Base-by-base conservation (phyloP, 2,888 invertebrate genomes). In the Stratiomys singularior region DNA sequence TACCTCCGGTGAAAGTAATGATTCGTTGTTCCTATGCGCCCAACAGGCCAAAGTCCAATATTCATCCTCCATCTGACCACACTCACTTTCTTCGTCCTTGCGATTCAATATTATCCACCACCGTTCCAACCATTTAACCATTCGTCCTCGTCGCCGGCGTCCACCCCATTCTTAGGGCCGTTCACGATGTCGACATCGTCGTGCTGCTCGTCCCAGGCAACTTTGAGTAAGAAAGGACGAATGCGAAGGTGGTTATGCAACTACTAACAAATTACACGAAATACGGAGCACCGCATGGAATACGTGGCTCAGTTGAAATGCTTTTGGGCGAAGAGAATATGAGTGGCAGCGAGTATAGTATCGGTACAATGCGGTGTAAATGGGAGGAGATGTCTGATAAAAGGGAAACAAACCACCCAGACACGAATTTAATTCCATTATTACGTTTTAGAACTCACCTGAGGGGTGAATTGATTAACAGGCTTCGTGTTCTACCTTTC, bases 391-490 rank as follows among this genome's bases (percentile, higher is more conserved):
- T 23, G 69, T 69, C 21, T 46, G 25, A 69, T 47, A 69, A 69
- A 46, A 74, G 74, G 74, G 60, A 74, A 74, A 74, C 58, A 58
- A 72, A 76, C 77, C 76, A 79, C 77, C 80, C 81, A 82, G 81
- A 82, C 81, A 82, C 81, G 81, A 82, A 82, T 82, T 82, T 82
- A 82, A 82, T 82, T 82, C 81, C 81, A 82, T 82, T 82, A 82
- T 82, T 82, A 82, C 81, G 81, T 82, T 82, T 82, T 81, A 81
- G 81, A 81, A 81, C 81, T 81, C 82, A 82, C 82, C 82, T 82
- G 82, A 78, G 82, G 82, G 81, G 81, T 81, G 81, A 82, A 81
- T 82, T 82, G 82, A 82, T 82, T 82, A 82, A 82, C 82, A 81
- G 80, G 81, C 76, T 78, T 71, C 78, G 76, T 78, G 78, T 76